phyloP scores from a whole-genome alignment of 2,113 vertebrate species.

The Apaloderma vittatum region DNA sequence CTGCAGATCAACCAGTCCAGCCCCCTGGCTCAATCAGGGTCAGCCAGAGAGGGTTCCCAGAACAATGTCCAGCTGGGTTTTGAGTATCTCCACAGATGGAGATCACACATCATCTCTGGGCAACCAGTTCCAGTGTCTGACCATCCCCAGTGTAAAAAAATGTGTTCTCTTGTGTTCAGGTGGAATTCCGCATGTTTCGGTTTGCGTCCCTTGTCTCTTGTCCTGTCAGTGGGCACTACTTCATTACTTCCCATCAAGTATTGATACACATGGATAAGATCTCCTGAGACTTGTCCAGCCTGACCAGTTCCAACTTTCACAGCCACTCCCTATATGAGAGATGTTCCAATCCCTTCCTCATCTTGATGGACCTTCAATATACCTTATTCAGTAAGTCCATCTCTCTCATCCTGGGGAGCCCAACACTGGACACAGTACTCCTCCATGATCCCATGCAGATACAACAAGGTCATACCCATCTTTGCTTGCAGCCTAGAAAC shows the following conservation, averaged over 20 bases:
- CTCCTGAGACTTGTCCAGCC: not conserved
- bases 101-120: not conserved
- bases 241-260: not conserved
- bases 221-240: not conserved
- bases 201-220: not conserved
- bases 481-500: not conserved
- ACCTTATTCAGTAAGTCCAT: not conserved
- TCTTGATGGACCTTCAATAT: not conserved
- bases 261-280: not conserved
- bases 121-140: not conserved
- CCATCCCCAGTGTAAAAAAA: not conserved
- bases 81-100: not conserved
- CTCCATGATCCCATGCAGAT: not conserved
- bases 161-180: not conserved
- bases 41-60: not conserved
- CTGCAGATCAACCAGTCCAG: not conserved
- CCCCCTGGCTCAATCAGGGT: rapidly evolving
- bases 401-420: not conserved
- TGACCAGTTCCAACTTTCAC: not conserved
- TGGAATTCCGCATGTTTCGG: not conserved
- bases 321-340: not conserved
- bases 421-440: not conserved
- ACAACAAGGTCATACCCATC: not conserved
- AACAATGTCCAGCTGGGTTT: not conserved
- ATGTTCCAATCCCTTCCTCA: not conserved